phyloP scores from a whole-genome alignment of 2,888 invertebrate genomes.

The Callosobruchus maculatus region DNA sequence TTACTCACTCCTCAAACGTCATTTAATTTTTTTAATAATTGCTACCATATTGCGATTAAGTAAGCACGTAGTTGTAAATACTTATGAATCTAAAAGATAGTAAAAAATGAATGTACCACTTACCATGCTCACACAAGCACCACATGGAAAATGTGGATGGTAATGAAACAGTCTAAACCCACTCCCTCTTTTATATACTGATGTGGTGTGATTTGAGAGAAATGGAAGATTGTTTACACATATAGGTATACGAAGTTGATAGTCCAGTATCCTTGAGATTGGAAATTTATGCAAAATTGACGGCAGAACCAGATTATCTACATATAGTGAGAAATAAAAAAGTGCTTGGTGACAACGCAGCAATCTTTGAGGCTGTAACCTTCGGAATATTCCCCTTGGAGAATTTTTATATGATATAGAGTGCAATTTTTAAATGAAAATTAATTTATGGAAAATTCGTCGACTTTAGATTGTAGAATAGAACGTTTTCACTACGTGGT shows the following conservation, averaged over 20 bases:
- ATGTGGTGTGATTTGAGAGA: conserved; percentile 5
- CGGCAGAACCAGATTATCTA: conserved; percentile 11
- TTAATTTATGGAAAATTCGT: too few relatives aligned
- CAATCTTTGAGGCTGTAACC: background rate
- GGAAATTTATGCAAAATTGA: conserved; percentile 11
- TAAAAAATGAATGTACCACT: background rate
- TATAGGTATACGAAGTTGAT: background rate
- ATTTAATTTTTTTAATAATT: background rate
- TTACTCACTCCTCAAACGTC: background rate
- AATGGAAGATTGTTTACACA: conserved; percentile 4
- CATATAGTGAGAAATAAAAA: background rate
- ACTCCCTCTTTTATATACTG: background rate
- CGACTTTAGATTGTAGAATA: too few relatives aligned
- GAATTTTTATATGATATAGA: background rate
- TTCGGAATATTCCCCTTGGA: background rate
- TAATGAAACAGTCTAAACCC: background rate
- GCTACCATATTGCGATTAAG: background rate
- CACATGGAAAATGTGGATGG: background rate
- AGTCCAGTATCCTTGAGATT: conserved; percentile 11
- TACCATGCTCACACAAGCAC: conserved; percentile 19
- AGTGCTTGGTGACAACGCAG: background rate
- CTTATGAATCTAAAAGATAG: background rate
- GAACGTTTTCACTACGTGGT: too few relatives aligned
- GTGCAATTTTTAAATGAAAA: too few relatives aligned
- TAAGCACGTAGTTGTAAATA: background rate